These are phyloP conservation scores for Heterodera schachtii DNA, from an alignment of 1,140 invertebrate species.

Conservation along the genomic window DNA sequence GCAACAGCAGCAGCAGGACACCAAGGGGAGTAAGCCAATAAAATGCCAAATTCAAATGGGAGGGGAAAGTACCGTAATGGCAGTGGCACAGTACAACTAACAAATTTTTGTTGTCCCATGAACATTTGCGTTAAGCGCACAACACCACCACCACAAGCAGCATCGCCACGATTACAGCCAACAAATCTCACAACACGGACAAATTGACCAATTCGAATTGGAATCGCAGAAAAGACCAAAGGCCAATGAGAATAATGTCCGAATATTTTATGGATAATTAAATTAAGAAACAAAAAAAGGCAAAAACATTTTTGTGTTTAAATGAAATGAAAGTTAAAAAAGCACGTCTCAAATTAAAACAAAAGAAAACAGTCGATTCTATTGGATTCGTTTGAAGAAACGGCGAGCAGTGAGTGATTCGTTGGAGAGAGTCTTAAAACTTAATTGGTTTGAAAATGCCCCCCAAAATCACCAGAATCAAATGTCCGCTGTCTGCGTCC, in stretches of 20 bases:
- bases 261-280: slow-evolving; percentile 15
- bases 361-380: background rate
- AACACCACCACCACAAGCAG: background rate
- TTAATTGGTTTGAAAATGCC: background rate
- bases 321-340: background rate
- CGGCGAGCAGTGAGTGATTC: slow-evolving; percentile 32
- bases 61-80: background rate
- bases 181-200: background rate
- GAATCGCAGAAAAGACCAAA: background rate
- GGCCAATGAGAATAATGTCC: background rate
- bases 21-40: background rate
- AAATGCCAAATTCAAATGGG: background rate
- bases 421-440: slow-evolving; percentile 38
- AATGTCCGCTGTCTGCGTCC: slow-evolving; percentile 42
- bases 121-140: background rate
- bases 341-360: background rate
- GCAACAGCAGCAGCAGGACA: background rate
- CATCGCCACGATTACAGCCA: background rate
- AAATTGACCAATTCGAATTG: background rate
- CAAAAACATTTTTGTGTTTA: too few species aligned
- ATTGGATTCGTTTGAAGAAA: slow-evolving; percentile 40
- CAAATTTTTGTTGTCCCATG: too few species aligned
- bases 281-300: background rate
- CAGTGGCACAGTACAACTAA: background rate
- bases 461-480: slow-evolving; percentile 53